Evolutionary conservation across 2,888 invertebrate species (phyloP).

Genomic region (Parnassius apollo): DNA sequence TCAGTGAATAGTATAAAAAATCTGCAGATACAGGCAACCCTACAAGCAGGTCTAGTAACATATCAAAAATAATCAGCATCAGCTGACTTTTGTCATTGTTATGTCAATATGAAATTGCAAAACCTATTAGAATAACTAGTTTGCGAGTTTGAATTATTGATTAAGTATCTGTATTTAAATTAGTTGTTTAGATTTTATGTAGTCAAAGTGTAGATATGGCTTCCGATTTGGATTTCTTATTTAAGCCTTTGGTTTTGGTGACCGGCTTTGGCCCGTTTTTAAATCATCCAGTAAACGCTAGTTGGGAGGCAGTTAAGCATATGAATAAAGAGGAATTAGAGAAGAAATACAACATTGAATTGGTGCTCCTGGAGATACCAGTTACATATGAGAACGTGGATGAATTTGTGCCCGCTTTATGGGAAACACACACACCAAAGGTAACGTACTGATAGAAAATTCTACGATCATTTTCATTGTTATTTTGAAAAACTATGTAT

Average conservation of each 20-base stretch:
- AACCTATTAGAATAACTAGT: too few relatives aligned
- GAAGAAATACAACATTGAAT: slow-evolving; percentile 60
- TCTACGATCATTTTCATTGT: background rate
- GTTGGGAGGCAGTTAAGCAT: slow-evolving; percentile 90
- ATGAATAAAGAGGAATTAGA: slow-evolving; percentile 79
- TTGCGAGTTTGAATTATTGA: too few relatives aligned
- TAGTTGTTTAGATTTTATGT: too few relatives aligned
- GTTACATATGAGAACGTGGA: slow-evolving; percentile 88
- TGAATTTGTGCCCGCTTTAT: slow-evolving; percentile 83
- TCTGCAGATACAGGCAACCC: too few relatives aligned
- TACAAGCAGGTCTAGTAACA: too few relatives aligned
- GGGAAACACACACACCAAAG: slow-evolving; percentile 86
- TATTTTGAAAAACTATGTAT: background rate
- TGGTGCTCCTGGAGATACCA: slow-evolving; percentile 39
- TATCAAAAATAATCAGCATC: too few relatives aligned
- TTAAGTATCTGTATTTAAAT: too few relatives aligned
- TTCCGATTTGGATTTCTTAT: slow-evolving; percentile 49
- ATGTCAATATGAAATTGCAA: too few relatives aligned
- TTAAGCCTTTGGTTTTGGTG: slow-evolving; percentile 77
- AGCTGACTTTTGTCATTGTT: too few relatives aligned
- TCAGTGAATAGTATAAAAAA: too few relatives aligned
- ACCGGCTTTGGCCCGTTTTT: slow-evolving; percentile 92
- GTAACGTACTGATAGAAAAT: slow-evolving; percentile 52
- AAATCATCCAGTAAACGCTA: slow-evolving; percentile 86
- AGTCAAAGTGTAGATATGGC: slow-evolving; percentile 34